These are phyloP conservation scores for Nomada lathburiana DNA, from an alignment of 2,888 invertebrate genomes.

Conservation along the genomic window DNA sequence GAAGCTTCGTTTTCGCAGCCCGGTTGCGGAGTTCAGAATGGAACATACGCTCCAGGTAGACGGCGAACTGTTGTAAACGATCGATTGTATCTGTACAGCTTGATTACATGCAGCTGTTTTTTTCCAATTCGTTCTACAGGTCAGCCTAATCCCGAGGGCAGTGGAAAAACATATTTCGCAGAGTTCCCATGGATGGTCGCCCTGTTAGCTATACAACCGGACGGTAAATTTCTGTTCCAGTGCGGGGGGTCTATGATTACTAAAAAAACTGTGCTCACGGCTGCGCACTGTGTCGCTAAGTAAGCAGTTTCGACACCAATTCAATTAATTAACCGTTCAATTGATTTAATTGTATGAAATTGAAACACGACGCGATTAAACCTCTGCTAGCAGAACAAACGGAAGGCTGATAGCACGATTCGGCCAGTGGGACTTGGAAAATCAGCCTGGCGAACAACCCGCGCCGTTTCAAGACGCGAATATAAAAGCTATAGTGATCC, in stretches of 20 bases:
- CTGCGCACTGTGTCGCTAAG: slow-evolving; percentile 90
- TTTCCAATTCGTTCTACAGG: slow-evolving; percentile 45
- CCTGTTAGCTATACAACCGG: slow-evolving; percentile 86
- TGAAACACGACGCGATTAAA: background rate
- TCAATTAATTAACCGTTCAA: too few relatives aligned
- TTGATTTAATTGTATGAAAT: background rate
- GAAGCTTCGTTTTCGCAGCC: slow-evolving; percentile 26
- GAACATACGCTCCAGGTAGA: slow-evolving; percentile 70
- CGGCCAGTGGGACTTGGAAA: slow-evolving; percentile 93
- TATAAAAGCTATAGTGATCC: slow-evolving; percentile 86
- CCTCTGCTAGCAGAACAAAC: slow-evolving; percentile 57
- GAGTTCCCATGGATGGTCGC: slow-evolving; percentile 95
- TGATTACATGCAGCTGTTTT: background rate
- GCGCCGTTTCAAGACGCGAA: slow-evolving; percentile 89
- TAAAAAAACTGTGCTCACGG: slow-evolving; percentile 90
- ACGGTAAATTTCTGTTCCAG: slow-evolving; percentile 87
- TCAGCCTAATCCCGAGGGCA: slow-evolving; percentile 86
- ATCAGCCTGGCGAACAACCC: slow-evolving; percentile 86
- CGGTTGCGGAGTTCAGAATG: slow-evolving; percentile 74
- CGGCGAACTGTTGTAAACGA: background rate
- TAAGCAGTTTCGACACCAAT: slow-evolving; percentile 51
- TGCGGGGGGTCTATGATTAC: slow-evolving; percentile 93
- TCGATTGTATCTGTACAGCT: background rate
- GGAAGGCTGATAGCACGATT: slow-evolving; percentile 86
- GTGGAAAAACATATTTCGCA: slow-evolving; percentile 89